phyloP scores from a whole-genome alignment of 1,140 invertebrate genomes.

The Ceratina japonica region DNA sequence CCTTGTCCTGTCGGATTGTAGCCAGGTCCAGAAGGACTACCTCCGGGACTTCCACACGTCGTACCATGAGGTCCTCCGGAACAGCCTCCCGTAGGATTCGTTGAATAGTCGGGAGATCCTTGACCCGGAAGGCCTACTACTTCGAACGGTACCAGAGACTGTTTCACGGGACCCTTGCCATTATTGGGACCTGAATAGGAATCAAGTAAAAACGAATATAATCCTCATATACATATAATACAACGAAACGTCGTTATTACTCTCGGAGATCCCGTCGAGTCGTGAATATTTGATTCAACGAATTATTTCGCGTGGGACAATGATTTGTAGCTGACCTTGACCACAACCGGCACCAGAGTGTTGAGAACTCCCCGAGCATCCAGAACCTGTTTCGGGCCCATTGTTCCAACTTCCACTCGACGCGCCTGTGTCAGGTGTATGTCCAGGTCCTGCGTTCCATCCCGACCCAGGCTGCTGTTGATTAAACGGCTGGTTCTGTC shows the following conservation, averaged over 20 bases:
- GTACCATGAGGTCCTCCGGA: background rate
- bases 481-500: no score
- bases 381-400: conserved; percentile 12
- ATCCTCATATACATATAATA: no score
- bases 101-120: background rate
- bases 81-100: conserved; percentile 3
- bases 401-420: conserved; percentile 10
- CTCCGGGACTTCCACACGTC: background rate
- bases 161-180: conserved; percentile 22
- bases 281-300: background rate
- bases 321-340: conserved; percentile 35
- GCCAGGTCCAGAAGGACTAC: background rate
- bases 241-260: no score
- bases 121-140: background rate
- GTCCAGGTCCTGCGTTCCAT: conserved; percentile 5
- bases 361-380: conserved; percentile 7
- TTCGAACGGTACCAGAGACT: background rate
- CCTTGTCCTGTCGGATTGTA: background rate
- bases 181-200: background rate
- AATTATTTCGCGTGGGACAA: background rate
- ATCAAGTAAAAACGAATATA: background rate
- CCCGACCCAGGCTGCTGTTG: background rate
- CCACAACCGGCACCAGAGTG: conserved; percentile 11
- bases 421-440: background rate
- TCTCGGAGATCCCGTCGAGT: background rate